Percentiles rank a stretch among this genome's conserved stretches.
Conservation (phyloP, 2,113 vertebrate genomes). For the Andinoacara biseriatus region DNA sequence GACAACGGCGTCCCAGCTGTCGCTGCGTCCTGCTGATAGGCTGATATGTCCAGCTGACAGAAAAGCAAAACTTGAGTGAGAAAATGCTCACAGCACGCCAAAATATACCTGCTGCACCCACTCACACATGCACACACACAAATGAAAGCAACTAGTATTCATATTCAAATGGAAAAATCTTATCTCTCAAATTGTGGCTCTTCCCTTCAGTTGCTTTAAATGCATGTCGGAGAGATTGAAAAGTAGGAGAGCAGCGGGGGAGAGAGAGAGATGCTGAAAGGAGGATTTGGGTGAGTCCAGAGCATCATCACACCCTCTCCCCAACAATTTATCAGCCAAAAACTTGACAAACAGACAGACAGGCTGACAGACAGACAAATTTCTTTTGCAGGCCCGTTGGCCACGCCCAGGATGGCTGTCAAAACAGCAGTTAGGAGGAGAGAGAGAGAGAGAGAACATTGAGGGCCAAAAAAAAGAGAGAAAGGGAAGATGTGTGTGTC, state of each 20-base stretch:
- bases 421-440: slow-evolving; percentile 71
- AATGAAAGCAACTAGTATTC: slow-evolving; percentile 64
- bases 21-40: slow-evolving; percentile 47
- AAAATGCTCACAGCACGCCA: slow-evolving; percentile 19
- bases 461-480: slow-evolving; percentile 1
- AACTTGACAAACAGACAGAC: slow-evolving; percentile 71
- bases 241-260: slow-evolving; percentile 62
- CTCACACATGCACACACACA: slow-evolving; percentile 35
- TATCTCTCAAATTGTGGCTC: slow-evolving; percentile 74
- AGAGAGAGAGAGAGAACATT: slow-evolving; percentile 23
- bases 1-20: slow-evolving; percentile 60
- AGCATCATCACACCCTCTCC: slow-evolving; percentile 55
- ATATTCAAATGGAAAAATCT: slow-evolving; percentile 76
- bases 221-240: slow-evolving; percentile 76
- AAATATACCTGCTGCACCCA: slow-evolving; percentile 47
- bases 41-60: slow-evolving; percentile 50
- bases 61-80: slow-evolving; percentile 45
- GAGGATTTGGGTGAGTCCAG: slow-evolving; percentile 57
- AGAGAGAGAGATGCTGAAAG: slow-evolving; percentile 44
- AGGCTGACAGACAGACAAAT: slow-evolving; percentile 66
- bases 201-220: slow-evolving; percentile 66
- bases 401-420: slow-evolving; percentile 70
- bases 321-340: slow-evolving; percentile 69
- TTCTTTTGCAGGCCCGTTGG: slow-evolving; percentile 53
- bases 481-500: slow-evolving; percentile 8